Base-by-base conservation (phyloP, 2,888 invertebrate genomes). In the Mechanitis mazaeus region DNA sequence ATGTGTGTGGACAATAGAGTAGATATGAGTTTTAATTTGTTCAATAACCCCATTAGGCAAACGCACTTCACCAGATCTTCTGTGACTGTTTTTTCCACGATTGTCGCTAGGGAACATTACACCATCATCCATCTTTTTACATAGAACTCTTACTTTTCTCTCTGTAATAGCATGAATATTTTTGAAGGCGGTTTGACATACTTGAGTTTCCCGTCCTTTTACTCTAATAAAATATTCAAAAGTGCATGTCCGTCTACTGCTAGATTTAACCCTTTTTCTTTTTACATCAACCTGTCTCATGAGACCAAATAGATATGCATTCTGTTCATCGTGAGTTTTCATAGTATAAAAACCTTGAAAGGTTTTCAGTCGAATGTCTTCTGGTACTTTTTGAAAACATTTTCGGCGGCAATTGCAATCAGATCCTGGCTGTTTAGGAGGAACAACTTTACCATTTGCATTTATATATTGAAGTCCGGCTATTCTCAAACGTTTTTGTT, bases 41-140 rank as follows among this genome's bases (percentile, higher is more conserved):
- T 91, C 90, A 46, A 91, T 79, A 12, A 91, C 79, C 61, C 88
- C 89, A 55, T 81, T 75, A 31, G 91, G 87, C 47, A 91, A 76
- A n/a, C 91, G 80, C 7, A 91, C 88, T 69, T 91, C 90, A 45
- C 91, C 91, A 58, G 89, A 85, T 33, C 91, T 81, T 11, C 90
- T 81, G 61, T 91, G 91, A 68, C 91, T 90, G 70, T 91, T 91
- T 72, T 89, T 91, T 0, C 91, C 92, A 64, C 92, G 78, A 66
- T 91, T 91, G 68, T 92, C 92, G 76, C 91, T 87, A 5, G 92
- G 92, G 70, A 91, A 91, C 87, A 91, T 90, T 0, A 92, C 85
- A 58, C 91, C 91, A 75, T 91, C 91, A 76, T 91, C 91, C 90
- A 91, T 90, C 76, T 92, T 92, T 72, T 91, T 91, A 70, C 91